These are phyloP conservation scores for Orthosia gothica DNA, from an alignment of 2,888 invertebrate species.

Conservation along the genomic window DNA sequence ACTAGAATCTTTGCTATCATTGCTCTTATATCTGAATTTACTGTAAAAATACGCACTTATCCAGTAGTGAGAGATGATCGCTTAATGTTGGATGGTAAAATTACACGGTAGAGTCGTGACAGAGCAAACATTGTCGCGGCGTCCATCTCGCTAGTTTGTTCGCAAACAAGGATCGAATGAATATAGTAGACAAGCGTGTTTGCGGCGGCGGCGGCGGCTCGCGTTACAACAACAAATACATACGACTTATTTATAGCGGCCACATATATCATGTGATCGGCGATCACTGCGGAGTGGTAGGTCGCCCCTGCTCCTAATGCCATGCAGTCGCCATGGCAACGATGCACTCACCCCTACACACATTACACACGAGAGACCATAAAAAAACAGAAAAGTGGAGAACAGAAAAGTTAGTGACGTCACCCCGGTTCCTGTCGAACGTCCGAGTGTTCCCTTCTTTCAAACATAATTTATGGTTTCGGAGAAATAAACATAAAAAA, in stretches of 20 bases:
- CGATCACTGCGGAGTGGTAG: constrained; percentile 58
- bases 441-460: constrained; percentile 92
- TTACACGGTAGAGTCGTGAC: constrained; percentile 81
- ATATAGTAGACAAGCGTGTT: constrained; percentile 88
- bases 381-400: constrained; percentile 87
- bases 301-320: constrained; percentile 81
- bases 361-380: constrained; percentile 85
- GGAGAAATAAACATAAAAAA: constrained; percentile 92
- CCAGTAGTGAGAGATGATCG: constrained; percentile 24
- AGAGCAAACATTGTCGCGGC: constrained; percentile 84
- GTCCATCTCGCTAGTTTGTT: constrained; percentile 89
- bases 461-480: constrained; percentile 92
- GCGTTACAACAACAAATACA: constrained; percentile 89
- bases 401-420: constrained; percentile 87
- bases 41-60: constrained; percentile 10
- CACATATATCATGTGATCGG: constrained; percentile 73
- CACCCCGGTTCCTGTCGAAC: constrained; percentile 90
- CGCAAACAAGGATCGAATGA: constrained; percentile 89
- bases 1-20: not conserved
- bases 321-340: constrained; percentile 89
- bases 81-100: constrained; percentile 73
- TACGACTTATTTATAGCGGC: constrained; percentile 75
- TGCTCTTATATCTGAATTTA: constrained; percentile 1
- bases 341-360: constrained; percentile 85
- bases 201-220: constrained; percentile 83